These are phyloP conservation scores for Pollimyrus isidori DNA, from an alignment of 2,113 vertebrate genomes.

Conservation along the genomic window DNA sequence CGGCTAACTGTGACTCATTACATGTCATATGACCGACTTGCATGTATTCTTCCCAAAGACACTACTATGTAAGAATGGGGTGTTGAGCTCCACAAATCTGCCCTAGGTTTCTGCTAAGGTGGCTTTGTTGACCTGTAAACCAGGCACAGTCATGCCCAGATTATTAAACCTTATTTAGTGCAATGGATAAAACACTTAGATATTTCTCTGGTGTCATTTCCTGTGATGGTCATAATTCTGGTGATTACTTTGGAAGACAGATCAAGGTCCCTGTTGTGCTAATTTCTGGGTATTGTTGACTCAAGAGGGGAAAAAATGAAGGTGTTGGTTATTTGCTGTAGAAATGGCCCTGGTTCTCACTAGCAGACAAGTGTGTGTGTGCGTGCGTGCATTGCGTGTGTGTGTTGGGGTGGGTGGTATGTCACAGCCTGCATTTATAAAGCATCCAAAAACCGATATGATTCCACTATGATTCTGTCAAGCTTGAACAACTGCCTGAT, in stretches of 20 bases:
- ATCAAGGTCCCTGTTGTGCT: conserved; percentile 16
- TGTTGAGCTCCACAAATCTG: not conserved
- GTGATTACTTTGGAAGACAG: conserved; percentile 38
- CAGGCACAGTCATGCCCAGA: not conserved
- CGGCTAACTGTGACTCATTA: not conserved
- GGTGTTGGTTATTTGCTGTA: conserved; percentile 36
- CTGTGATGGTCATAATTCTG: conserved; percentile 30
- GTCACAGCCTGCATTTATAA: conserved; percentile 25
- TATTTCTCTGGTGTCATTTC: conserved; percentile 36
- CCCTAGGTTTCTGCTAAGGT: not conserved
- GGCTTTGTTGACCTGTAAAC: not conserved
- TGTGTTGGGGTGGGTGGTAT: not conserved
- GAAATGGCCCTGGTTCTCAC: conserved; percentile 17
- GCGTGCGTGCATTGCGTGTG: not conserved
- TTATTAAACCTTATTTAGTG: not conserved
- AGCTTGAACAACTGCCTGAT: conserved; percentile 28
- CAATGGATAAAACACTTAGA: conserved; percentile 29
- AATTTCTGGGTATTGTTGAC: conserved; percentile 28
- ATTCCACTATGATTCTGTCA: conserved; percentile 28
- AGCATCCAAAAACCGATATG: conserved; percentile 27
- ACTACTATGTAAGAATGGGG: not conserved
- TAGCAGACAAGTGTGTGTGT: conserved; percentile 6
- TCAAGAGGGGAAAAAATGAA: conserved; percentile 17
- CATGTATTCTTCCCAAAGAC: not conserved
- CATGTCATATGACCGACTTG: not conserved